Conservation (phyloP, 2,888 invertebrate species). For the Anthophora plumipes region DNA sequence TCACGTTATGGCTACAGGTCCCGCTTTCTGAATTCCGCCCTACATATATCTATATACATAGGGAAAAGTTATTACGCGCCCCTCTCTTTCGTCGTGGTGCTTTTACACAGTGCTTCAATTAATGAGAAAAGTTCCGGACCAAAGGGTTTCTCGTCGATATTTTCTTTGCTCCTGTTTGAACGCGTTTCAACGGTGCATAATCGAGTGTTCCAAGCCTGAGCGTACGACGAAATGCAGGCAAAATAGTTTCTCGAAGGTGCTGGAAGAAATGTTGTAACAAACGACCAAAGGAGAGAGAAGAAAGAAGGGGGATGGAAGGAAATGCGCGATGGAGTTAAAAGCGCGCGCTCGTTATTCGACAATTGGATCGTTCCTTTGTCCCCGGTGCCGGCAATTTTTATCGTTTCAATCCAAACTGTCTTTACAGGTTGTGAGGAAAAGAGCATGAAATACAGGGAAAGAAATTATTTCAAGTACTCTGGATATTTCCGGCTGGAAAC, state of each 20-base stretch:
- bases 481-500: background rate
- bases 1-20: conserved; percentile 39
- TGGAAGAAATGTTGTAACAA: background rate
- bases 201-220: background rate
- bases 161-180: conserved; percentile 24
- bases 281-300: background rate
- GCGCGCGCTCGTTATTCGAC: conserved; percentile 1
- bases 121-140: conserved; percentile 49
- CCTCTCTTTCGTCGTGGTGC: conserved; percentile 21
- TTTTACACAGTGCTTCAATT: conserved; percentile 44
- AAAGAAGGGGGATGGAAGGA: background rate
- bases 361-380: background rate
- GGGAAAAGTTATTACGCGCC: conserved; percentile 36
- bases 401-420: background rate
- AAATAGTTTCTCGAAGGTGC: background rate
- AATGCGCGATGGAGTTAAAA: conserved; percentile 22
- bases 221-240: conserved; percentile 1
- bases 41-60: conserved; percentile 14
- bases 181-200: conserved; percentile 17
- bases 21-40: conserved; percentile 54
- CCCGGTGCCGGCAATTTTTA: conserved; percentile 11
- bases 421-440: too few relatives aligned
- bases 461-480: background rate
- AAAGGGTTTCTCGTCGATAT: conserved; percentile 39
- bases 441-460: background rate